Percentiles rank a stretch among this genome's conserved stretches.
Conservation (phyloP, 2,797 vertebrate genomes). For the Holocentrus rufus region DNA sequence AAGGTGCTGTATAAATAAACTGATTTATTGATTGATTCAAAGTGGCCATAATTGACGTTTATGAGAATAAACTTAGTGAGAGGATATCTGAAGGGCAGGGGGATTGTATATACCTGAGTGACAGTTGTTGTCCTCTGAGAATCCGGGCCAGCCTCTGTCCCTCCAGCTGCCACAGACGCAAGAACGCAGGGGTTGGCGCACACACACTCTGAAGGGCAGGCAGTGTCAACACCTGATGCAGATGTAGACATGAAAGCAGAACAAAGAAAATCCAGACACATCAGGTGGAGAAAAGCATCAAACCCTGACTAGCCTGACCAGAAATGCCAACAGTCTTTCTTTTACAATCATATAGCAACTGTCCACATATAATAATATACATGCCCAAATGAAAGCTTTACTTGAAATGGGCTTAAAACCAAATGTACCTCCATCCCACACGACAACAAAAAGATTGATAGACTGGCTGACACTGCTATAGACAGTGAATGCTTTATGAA, state of each 20-base stretch:
- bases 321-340: too few relatives aligned
- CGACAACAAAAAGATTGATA: too few relatives aligned
- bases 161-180: conserved; percentile 92
- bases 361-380: too few relatives aligned
- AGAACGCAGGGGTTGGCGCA: conserved; percentile 81
- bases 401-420: too few relatives aligned
- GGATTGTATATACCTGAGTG: conserved; percentile 79
- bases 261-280: not conserved
- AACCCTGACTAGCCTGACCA: not conserved
- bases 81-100: not conserved
- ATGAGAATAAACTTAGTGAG: not conserved
- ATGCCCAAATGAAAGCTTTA: too few relatives aligned
- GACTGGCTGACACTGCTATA: too few relatives aligned
- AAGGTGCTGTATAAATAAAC: too few relatives aligned
- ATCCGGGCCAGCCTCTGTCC: conserved; percentile 79
- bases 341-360: too few relatives aligned
- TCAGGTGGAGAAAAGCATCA: not conserved
- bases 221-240: conserved; percentile 86
- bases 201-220: conserved; percentile 76
- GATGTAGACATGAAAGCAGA: not conserved
- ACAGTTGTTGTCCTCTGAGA: conserved; percentile 81
- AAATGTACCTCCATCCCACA: too few relatives aligned
- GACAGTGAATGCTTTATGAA: not conserved
- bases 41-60: not conserved
- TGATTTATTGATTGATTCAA: not conserved